phyloP scores from a whole-genome alignment of 1,140 invertebrate genomes.

The Drosophila seguyi region DNA sequence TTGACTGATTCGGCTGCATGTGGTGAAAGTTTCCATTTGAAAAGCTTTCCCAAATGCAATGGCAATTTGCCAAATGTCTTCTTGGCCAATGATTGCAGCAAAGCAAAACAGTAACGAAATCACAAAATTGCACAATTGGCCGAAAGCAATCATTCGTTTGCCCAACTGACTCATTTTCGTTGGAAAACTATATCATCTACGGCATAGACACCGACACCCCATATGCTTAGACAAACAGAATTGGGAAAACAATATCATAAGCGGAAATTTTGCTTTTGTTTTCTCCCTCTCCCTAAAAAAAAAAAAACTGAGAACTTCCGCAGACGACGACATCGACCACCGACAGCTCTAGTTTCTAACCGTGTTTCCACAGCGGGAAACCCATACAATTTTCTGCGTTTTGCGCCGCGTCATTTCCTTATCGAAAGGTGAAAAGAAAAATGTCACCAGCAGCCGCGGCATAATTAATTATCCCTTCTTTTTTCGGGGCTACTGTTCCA shows the following conservation, averaged over 20 bases:
- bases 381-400: slow-evolving; percentile 33
- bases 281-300: neutral
- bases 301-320: slow-evolving; percentile 32
- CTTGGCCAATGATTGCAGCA: slow-evolving; percentile 79
- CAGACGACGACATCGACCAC: slow-evolving; percentile 9
- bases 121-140: slow-evolving; percentile 75
- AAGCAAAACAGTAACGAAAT: slow-evolving; percentile 58
- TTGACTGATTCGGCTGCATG: slow-evolving; percentile 50
- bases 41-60: slow-evolving; percentile 74
- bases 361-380: slow-evolving; percentile 11
- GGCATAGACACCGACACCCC: slow-evolving; percentile 16
- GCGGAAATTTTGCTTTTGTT: slow-evolving; percentile 53
- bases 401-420: slow-evolving; percentile 77
- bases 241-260: slow-evolving; percentile 43
- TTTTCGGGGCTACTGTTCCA: slow-evolving; percentile 41
- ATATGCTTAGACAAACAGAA: slow-evolving; percentile 65
- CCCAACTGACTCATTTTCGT: slow-evolving; percentile 56
- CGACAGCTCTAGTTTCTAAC: slow-evolving; percentile 40
- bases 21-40: slow-evolving; percentile 63
- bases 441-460: slow-evolving; percentile 62
- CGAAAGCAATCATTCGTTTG: slow-evolving; percentile 52
- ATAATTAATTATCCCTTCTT: slow-evolving; percentile 79
- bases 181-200: slow-evolving; percentile 44
- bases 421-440: slow-evolving; percentile 65
- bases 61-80: slow-evolving; percentile 80